A percentile compares a stretch with the other conserved stretches of the same genome.
Evolutionary conservation across 1,140 invertebrate genomes (phyloP).

Genomic region (Riptortus pedestris): DNA sequence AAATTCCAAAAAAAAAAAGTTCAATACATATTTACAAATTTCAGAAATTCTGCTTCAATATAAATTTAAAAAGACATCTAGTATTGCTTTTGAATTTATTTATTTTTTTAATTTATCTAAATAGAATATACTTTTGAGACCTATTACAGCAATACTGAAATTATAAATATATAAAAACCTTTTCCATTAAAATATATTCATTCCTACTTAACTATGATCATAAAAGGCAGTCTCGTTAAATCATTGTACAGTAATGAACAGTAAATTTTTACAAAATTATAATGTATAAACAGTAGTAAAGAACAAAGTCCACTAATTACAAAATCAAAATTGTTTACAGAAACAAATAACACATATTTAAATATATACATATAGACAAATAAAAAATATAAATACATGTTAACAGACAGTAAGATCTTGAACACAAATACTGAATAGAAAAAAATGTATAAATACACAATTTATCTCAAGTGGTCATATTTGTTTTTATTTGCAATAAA

Average conservation of each 20-base stretch:
- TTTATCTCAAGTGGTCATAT: no score
- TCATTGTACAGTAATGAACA: constrained; percentile 11
- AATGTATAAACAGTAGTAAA: not conserved
- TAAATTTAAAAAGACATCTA: no score
- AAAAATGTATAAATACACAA: no score
- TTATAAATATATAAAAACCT: no score
- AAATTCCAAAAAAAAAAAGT: no score
- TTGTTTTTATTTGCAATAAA: no score
- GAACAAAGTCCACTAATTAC: not conserved
- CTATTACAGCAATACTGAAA: no score
- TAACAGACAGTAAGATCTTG: no score
- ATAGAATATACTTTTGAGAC: not conserved
- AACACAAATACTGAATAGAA: no score
- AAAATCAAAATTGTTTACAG: not conserved
- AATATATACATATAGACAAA: not conserved
- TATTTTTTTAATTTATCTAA: not conserved
- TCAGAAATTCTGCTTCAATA: no score
- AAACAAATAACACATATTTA: not conserved
- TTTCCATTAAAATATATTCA: not conserved
- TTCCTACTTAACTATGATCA: not conserved
- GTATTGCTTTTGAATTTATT: no score
- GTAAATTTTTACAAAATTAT: not conserved
- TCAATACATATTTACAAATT: no score
- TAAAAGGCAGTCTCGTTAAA: constrained; percentile 16
- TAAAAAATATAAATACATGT: not conserved